Evolutionary conservation across 1,140 invertebrate species (phyloP), one percentile per base, ranked within the genome.

Genomic region (Lanistes nyassanus): DNA sequence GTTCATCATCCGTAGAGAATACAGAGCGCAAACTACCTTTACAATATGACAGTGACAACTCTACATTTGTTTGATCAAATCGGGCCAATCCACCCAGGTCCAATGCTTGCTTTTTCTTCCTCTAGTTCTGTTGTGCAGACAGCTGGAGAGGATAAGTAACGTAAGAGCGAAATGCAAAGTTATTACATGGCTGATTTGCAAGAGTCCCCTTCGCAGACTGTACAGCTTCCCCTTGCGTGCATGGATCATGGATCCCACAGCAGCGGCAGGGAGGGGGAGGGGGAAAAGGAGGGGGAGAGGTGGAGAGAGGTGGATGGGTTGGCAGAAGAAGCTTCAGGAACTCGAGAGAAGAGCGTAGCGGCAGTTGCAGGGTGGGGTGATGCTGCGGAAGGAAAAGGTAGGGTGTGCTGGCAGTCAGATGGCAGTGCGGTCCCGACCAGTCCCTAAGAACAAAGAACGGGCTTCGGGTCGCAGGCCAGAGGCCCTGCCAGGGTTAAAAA

Each of bases 141-240:
- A 21, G 31, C 29, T 26, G 29, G 36, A 64, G 62, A 29, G 5
- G 34, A 36, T 19, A 29, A 29, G 19, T 6, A 64, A 29, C 3
- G 31, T 9, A 4, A 64, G 19, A 64, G 39, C 36, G 23, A 37
- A 36, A 67, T n/a, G 34, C 36, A 42, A 67, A 67, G 65, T 67
- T 67, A 67, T 67, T 36, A 42, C 65, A 42, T 39, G 36, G 19
- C 11, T 67, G 37, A 67, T 67, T 37, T 67, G 39, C 65, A 67
- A 37, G 23, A 37, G 42, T 37, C 37, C 19, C 19, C 65, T 31
- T 11, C 9, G 26, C 19, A 6, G 37, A 23, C 65, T 67, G 65
- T 26, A 37, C 39, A 67, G 36, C 65, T 39, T 67, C 65, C 9
- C 26, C 3, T 21, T 37, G 3, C 19, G 36, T 23, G 21, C 42